phyloP scores from a whole-genome alignment of 1,140 invertebrate species.

The Dufourea novaeangliae region DNA sequence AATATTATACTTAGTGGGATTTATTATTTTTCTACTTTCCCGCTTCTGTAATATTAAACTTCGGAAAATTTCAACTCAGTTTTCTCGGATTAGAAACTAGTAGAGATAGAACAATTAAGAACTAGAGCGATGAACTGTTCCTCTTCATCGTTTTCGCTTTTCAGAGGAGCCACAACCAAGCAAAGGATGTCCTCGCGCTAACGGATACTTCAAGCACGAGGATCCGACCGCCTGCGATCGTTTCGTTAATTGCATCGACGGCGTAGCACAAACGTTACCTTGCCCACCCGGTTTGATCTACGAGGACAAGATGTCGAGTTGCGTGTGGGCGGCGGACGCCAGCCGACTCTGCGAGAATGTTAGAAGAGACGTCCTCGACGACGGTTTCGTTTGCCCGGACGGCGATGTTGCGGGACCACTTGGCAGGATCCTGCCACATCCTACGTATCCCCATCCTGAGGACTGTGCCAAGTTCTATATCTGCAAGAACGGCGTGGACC shows the following conservation, averaged over 20 bases:
- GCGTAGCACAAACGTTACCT: conserved; percentile 86
- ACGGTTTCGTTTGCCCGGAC: conserved; percentile 90
- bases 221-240: conserved; percentile 90
- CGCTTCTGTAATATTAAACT: no score
- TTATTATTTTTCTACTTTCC: no score
- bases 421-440: conserved; percentile 88
- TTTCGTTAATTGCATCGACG: conserved; percentile 92
- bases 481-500: conserved; percentile 89
- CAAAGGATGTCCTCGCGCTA: conserved; percentile 89
- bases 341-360: conserved; percentile 84
- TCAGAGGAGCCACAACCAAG: conserved; percentile 88
- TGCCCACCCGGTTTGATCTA: conserved; percentile 92
- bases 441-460: conserved; percentile 90
- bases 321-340: conserved; percentile 87
- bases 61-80: no score
- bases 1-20: no score
- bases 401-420: conserved; percentile 86
- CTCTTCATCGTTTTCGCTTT: no score
- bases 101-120: no score
- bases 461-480: conserved; percentile 94
- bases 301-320: conserved; percentile 88
- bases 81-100: no score
- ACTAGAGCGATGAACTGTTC: no score
- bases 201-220: conserved; percentile 90
- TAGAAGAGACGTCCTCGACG: conserved; percentile 87